A percentile compares a stretch with the other conserved stretches of the same genome.
These are phyloP conservation scores for Tachysurus vachellii DNA, from an alignment of 2,113 vertebrate species.

Conservation along the genomic window DNA sequence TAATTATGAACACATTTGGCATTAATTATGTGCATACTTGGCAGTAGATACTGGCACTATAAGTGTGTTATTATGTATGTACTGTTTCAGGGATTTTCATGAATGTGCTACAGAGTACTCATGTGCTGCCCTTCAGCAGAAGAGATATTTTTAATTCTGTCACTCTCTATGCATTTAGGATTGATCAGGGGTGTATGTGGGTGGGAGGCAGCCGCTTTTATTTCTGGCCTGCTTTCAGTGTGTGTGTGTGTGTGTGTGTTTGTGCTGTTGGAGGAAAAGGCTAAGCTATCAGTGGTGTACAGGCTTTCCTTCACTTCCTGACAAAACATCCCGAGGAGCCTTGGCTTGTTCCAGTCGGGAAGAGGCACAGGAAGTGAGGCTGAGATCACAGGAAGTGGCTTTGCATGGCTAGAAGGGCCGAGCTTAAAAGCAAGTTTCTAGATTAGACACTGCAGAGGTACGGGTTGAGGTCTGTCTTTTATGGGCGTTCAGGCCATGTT, in stretches of 20 bases:
- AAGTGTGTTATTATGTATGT: background rate
- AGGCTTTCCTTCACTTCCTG: constrained; percentile 58
- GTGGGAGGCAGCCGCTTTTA: constrained; percentile 49
- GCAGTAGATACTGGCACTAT: constrained; percentile 12
- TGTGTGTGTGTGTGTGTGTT: constrained; percentile 44
- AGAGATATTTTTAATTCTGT: constrained; percentile 46
- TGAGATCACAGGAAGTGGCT: constrained; percentile 56
- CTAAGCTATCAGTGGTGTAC: constrained; percentile 50
- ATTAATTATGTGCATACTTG: constrained; percentile 12
- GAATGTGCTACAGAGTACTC: constrained; percentile 39
- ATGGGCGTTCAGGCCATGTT: background rate
- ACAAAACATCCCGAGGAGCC: constrained; percentile 59
- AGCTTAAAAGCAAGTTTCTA: constrained; percentile 45
- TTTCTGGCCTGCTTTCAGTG: constrained; percentile 47
- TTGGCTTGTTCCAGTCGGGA: constrained; percentile 50
- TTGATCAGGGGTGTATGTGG: constrained; percentile 47
- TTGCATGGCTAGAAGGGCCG: constrained; percentile 38
- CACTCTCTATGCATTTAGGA: constrained; percentile 45
- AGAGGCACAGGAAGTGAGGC: constrained; percentile 52
- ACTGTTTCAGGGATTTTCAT: constrained; percentile 26
- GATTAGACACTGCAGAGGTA: constrained; percentile 17
- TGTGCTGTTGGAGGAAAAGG: constrained; percentile 48
- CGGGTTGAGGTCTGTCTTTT: background rate
- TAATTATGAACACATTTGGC: constrained; percentile 17
- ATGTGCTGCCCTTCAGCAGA: constrained; percentile 38